These are phyloP conservation scores for Agrypnus murinus DNA, from an alignment of 2,888 invertebrate species.

Conservation along the genomic window DNA sequence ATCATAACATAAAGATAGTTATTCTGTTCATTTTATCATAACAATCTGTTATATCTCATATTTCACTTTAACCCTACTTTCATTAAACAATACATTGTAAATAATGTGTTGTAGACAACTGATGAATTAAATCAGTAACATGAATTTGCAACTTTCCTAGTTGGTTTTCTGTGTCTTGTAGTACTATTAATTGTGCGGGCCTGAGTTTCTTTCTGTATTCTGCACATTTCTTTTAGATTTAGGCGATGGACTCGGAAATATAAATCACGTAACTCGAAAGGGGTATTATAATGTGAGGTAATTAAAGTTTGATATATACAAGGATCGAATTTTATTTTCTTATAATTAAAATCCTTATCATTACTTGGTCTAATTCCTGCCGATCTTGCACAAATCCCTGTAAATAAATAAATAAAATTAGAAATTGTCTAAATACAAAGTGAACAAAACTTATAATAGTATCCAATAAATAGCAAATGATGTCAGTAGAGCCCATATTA, in stretches of 20 bases:
- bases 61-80: no score
- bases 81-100: no score
- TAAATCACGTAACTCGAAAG: slow-evolving; percentile 70
- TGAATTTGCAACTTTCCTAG: background rate
- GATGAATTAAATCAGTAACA: slow-evolving; percentile 4
- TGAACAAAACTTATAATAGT: background rate
- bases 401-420: slow-evolving; percentile 31
- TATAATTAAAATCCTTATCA: slow-evolving; percentile 79
- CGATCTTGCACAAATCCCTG: slow-evolving; percentile 78
- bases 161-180: slow-evolving; percentile 1
- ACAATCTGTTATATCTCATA: no score
- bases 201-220: slow-evolving; percentile 15
- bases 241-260: slow-evolving; percentile 53
- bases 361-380: slow-evolving; percentile 77
- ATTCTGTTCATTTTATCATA: no score
- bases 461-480: no score
- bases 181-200: background rate
- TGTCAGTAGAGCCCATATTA: no score
- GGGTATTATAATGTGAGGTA: slow-evolving; percentile 75
- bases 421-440: background rate
- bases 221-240: slow-evolving; percentile 52
- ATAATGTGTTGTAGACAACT: no score
- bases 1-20: no score
- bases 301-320: slow-evolving; percentile 74
- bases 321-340: slow-evolving; percentile 70